Evolutionary conservation across 2,113 vertebrate species (phyloP).

Genomic region (Myotis davidii): DNA sequence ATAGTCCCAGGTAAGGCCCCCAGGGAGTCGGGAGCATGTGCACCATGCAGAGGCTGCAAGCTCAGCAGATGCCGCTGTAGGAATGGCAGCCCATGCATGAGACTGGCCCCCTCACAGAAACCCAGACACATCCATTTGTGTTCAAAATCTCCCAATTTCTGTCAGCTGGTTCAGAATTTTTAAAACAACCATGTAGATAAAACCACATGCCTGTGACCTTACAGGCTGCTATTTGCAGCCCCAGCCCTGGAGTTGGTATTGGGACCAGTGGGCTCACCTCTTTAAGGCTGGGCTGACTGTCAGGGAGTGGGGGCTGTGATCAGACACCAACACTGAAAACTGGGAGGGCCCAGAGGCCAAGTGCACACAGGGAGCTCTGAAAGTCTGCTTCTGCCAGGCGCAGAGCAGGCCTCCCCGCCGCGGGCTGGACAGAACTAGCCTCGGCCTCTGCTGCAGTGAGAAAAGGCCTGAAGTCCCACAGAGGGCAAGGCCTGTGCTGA

Average conservation of each 20-base stretch:
- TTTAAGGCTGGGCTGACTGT: background rate
- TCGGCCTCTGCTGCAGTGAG: background rate
- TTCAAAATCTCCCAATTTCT: background rate
- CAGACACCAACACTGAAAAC: background rate
- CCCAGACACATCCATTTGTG: background rate
- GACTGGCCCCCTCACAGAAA: background rate
- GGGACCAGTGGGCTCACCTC: background rate
- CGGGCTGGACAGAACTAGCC: background rate
- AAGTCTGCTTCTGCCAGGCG: accelerated
- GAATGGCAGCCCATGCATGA: background rate
- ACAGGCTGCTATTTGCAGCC: background rate
- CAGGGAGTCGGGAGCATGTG: accelerated
- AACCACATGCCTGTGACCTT: accelerated
- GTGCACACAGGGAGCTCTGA: background rate
- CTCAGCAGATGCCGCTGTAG: background rate
- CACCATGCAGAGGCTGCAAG: background rate
- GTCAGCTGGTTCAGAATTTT: background rate
- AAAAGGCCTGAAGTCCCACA: background rate
- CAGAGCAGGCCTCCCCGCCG: background rate
- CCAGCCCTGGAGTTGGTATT: background rate
- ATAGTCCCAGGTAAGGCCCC: background rate
- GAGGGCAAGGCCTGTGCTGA: background rate
- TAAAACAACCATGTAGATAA: background rate
- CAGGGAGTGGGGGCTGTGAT: background rate
- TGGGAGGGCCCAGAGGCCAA: background rate